These are phyloP conservation scores for Notolabrus celidotus DNA, from an alignment of 2,797 vertebrate genomes.

Conservation along the genomic window DNA sequence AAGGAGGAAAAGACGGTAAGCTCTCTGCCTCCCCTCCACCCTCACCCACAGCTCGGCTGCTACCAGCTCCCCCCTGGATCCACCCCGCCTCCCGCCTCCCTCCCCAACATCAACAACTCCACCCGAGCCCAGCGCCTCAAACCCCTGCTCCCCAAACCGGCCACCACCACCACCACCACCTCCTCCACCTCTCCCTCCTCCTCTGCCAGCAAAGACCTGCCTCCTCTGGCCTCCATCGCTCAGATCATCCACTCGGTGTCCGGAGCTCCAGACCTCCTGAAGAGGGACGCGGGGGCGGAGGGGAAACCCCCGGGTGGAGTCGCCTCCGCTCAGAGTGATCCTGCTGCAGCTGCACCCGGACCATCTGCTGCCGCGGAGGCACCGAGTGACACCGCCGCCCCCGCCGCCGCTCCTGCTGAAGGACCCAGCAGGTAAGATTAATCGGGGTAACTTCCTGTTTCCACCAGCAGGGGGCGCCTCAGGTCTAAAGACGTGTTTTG, in stretches of 20 bases:
- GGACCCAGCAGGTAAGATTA: constrained; percentile 58
- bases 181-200: constrained; percentile 37
- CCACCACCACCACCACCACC: constrained; percentile 16
- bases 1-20: constrained; percentile 67
- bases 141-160: constrained; percentile 90
- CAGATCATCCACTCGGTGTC: constrained; percentile 98
- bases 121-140: constrained; percentile 89
- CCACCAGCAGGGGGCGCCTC: too few species aligned
- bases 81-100: constrained; percentile 47
- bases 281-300: constrained; percentile 74
- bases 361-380: neutral
- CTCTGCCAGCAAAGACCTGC: constrained; percentile 86
- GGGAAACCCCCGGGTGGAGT: neutral
- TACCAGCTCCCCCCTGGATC: constrained; percentile 76
- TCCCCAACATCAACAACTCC: constrained; percentile 15
- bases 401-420: too few species aligned
- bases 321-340: neutral
- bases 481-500: too few species aligned
- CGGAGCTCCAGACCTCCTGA: constrained; percentile 90
- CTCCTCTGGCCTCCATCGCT: constrained; percentile 95
- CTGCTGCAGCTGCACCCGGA: neutral
- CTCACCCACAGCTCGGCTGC: constrained; percentile 69
- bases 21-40: constrained; percentile 39
- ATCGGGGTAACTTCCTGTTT: too few species aligned
- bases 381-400: constrained; percentile 14